Percentiles rank a stretch among this genome's conserved stretches.
phyloP scores from a whole-genome alignment of 23 tunicate genomes.

The Trididemnum miniatum region DNA sequence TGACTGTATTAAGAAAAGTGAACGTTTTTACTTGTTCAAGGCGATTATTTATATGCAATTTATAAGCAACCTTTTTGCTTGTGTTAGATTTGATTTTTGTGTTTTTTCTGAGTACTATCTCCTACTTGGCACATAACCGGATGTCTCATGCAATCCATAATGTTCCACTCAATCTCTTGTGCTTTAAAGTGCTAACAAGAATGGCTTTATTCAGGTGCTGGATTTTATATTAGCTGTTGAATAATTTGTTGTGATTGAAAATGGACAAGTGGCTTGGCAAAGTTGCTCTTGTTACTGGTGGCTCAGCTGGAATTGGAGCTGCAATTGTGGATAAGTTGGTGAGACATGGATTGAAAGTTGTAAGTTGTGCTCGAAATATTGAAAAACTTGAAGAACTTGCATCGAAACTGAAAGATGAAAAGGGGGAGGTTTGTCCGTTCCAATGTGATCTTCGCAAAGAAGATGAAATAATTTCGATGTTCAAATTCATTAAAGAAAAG shows the following conservation, averaged over 20 bases:
- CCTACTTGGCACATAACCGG: too few relatives aligned
- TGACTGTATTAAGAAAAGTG: too few relatives aligned
- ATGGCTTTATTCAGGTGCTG: not conserved
- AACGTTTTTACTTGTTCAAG: too few relatives aligned
- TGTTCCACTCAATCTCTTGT: too few relatives aligned
- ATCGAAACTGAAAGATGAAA: conserved; percentile 36
- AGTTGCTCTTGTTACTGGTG: conserved; percentile 88
- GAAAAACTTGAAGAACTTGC: conserved; percentile 58
- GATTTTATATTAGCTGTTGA: not conserved
- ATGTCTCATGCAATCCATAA: too few relatives aligned
- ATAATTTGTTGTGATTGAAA: not conserved
- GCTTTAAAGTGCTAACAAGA: too few relatives aligned
- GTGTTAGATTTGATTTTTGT: too few relatives aligned
- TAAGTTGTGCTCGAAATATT: conserved; percentile 73
- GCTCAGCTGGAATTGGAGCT: conserved; percentile 76
- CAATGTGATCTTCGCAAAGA: conserved; percentile 71
- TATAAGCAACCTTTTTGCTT: too few relatives aligned
- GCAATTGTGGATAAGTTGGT: conserved; percentile 68
- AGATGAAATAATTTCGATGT: conserved; percentile 56
- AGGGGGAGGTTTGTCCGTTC: conserved; percentile 51
- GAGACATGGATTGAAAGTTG: conserved; percentile 56
- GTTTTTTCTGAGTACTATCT: too few relatives aligned
- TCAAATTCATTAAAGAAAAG: conserved; percentile 55
- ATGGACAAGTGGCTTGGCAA: conserved; percentile 82
- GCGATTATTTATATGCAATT: too few relatives aligned